Conservation (phyloP, 2,797 vertebrate genomes). For the Gymnoscopelus microlampas region DNA sequence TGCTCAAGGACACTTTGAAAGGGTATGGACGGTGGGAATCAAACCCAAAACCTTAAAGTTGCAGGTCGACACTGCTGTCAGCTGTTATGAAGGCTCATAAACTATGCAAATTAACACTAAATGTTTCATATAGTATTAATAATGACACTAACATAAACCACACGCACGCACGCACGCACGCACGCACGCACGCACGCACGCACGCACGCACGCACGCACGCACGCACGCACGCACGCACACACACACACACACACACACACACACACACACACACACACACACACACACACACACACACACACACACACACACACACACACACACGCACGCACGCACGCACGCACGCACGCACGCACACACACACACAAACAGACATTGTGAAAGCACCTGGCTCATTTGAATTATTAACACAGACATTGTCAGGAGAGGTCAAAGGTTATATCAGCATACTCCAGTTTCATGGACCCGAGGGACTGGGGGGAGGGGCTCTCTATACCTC, state of each 20-base stretch:
- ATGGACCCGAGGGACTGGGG: no score
- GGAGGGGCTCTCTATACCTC: neutral
- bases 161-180: neutral
- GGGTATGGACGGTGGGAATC: no score
- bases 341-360: neutral
- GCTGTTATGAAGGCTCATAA: neutral
- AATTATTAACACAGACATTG: no score
- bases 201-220: neutral
- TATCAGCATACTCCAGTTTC: no score
- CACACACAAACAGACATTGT: neutral
- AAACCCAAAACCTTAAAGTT: no score
- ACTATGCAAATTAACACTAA: neutral
- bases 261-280: neutral
- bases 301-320: neutral
- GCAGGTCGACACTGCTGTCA: no score
- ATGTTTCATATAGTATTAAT: neutral
- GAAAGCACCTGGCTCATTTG: no score
- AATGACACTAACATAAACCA: neutral
- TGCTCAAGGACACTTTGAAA: no score
- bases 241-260: constrained; percentile 2
- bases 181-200: neutral
- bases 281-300: neutral
- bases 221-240: neutral
- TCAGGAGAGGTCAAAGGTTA: no score
- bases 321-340: neutral